Evolutionary conservation across 2,113 vertebrate genomes (phyloP).

Genomic region (Peromyscus maniculatus): DNA sequence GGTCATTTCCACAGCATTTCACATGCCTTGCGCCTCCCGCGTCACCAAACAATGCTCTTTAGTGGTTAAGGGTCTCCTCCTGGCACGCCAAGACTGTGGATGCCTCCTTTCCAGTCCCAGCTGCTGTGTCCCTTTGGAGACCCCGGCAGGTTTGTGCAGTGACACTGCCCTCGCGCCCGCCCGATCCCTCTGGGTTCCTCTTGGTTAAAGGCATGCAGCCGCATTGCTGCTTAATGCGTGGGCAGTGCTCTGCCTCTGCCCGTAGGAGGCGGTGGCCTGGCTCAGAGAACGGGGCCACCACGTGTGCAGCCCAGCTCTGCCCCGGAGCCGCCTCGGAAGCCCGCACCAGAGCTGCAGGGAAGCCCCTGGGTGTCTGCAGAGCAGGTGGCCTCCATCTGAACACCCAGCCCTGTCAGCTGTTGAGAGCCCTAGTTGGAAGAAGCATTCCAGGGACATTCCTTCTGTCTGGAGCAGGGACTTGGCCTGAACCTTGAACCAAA

Average conservation of each 20-base stretch:
- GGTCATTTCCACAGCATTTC: neutral
- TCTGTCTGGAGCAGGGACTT: constrained; percentile 75
- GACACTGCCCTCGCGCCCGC: too few species aligned
- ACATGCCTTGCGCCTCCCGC: neutral
- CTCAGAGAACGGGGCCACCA: accelerated
- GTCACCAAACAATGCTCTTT: accelerated
- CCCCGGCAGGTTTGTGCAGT: accelerated
- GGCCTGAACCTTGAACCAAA: constrained; percentile 49
- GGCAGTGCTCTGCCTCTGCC: neutral
- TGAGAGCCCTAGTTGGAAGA: constrained; percentile 61
- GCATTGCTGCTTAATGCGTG: neutral
- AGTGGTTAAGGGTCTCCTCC: neutral
- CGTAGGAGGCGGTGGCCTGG: neutral
- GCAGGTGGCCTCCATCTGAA: constrained; percentile 48
- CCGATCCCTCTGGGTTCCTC: too few species aligned
- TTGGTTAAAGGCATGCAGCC: neutral
- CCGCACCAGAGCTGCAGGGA: neutral
- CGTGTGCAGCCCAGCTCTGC: neutral
- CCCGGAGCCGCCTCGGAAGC: accelerated
- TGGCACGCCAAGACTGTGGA: neutral
- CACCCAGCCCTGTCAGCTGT: constrained; percentile 57
- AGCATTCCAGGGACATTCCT: constrained; percentile 76
- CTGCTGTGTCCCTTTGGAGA: neutral
- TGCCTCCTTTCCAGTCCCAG: too few species aligned
- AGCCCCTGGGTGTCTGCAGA: constrained; percentile 28